These are phyloP conservation scores for Madoqua kirkii DNA, from an alignment of 2,113 vertebrate genomes.

Conservation along the genomic window DNA sequence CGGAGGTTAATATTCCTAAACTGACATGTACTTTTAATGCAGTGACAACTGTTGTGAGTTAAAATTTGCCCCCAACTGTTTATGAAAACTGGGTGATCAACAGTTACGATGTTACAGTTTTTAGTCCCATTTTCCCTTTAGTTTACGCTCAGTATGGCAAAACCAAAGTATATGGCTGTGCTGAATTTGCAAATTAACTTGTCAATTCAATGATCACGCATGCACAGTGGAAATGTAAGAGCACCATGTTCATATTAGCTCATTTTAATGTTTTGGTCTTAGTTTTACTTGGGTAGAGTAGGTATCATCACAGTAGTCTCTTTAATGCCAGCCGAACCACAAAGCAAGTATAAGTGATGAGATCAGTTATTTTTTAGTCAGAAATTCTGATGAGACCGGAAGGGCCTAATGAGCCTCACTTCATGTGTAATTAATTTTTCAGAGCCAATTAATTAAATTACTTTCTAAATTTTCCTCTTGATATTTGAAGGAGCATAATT, in stretches of 20 bases:
- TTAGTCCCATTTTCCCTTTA: slow-evolving; percentile 44
- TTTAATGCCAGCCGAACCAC: slow-evolving; percentile 51
- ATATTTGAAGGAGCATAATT: slow-evolving; percentile 70
- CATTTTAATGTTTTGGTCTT: slow-evolving; percentile 28
- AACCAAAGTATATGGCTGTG: slow-evolving; percentile 6
- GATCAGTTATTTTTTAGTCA: slow-evolving; percentile 54
- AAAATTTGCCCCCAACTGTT: slow-evolving; percentile 50
- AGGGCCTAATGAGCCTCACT: slow-evolving; percentile 65
- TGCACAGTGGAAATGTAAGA: neutral
- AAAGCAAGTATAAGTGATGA: slow-evolving; percentile 40
- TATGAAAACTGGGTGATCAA: slow-evolving; percentile 50
- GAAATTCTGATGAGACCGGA: slow-evolving; percentile 60
- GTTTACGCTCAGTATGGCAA: neutral
- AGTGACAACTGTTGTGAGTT: slow-evolving; percentile 57
- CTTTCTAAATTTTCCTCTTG: slow-evolving; percentile 67
- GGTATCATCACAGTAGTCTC: slow-evolving; percentile 33
- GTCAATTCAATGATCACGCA: neutral
- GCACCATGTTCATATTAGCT: neutral
- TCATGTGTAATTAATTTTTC: slow-evolving; percentile 68
- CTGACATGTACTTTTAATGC: slow-evolving; percentile 61
- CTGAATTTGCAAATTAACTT: neutral
- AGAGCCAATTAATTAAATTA: slow-evolving; percentile 75
- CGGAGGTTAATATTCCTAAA: slow-evolving; percentile 46
- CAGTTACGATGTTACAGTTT: slow-evolving; percentile 39
- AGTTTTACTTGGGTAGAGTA: slow-evolving; percentile 41